Evolutionary conservation across 2,113 vertebrate species (phyloP), one percentile per base, ranked within the genome.

Genomic region (Hippocampus guttulatus): DNA sequence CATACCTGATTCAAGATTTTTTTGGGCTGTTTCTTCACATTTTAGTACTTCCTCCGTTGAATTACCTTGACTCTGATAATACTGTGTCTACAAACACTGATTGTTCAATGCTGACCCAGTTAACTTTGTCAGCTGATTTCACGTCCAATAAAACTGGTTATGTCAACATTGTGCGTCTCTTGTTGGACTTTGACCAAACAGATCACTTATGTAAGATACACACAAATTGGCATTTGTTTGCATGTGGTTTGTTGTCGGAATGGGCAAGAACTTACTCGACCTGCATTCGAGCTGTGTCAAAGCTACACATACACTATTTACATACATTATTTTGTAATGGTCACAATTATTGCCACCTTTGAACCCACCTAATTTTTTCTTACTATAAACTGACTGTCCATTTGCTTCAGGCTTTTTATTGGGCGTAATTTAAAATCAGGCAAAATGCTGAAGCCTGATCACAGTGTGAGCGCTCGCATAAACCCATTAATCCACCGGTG

Each of bases 91-190:
- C 86, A 81, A 77, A 80, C 75, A 84, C 83, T 77, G 75, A 78
- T 80, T 84, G 88, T 83, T 79, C 69, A 81, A 65, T 75, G 74
- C 85, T 71, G 77, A 84, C 90, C 88, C 86, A 82, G 80, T 88
- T 87, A 85, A 81, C 73, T 76, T 71, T 88, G 77, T 83, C 86
- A 79, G 70, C 78, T 87, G 85, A 86, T 84, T 88, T 85, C 75
- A 81, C 85, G 84, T 81, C 16, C 82, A 92, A 89, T 91, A 91
- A 92, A 92, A 81, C 58, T 57, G 70, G 67, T 69, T 75, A 55
- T 67, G 75, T 69, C 10, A 21, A 38, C 47, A 33, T n/a, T 54
- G 2, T 20, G 10, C 20, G 15, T n/a, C 20, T 52, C 33, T 8
- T 67, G 49, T 67, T 25, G 20, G 63, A 25, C n/a, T 41, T 47